Evolutionary conservation across 2,888 invertebrate species (phyloP), one percentile per base, ranked within the genome.

Genomic region (Altica lythri): DNA sequence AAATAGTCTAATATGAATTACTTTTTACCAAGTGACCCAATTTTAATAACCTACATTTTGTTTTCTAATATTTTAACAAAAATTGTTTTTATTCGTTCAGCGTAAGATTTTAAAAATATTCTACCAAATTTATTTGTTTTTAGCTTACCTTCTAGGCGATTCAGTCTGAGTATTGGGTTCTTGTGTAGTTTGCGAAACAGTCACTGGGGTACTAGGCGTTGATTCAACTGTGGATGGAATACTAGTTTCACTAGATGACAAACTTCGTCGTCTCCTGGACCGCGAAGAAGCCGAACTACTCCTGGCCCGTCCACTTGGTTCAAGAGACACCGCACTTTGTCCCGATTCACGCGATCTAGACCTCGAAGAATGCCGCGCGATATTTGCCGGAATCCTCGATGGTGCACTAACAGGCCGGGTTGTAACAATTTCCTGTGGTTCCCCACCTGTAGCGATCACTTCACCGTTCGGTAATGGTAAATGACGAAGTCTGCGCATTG

Each of bases 401-500:
- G 76, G 74, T 1, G 77, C 75, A 67, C 75, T 76, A 37, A 74
- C 70, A 4, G 76, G 76, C 46, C 77, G 68, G 25, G 56, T 63
- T 40, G 58, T 17, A 43, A 59, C 35, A 38, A 59, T 53, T 61
- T 52, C 68, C 66, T 58, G 64, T 12, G 43, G 16, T 35, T 38
- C 56, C 43, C 19, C 53, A 25, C 19, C 35, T 14, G 50, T 48
- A 34, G 37, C 46, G 29, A 10, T 37, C 37, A 37, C 49, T 13
- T 64, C 67, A 42, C 67, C 70, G 59, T 66, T 78, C n/a, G 79
- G 79, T 29, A 81, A 64, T 35, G 78, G 73, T 49, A 81, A 69
- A 60, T 80, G 82, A 19, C 79, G 77, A 45, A 82, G 69, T 10
- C 81, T 75, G 48, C 82, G 75, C 82, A 83, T 82, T 18, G 82